Base-by-base conservation (phyloP, 2,113 vertebrate species). In the Chionodraco myersi region DNA sequence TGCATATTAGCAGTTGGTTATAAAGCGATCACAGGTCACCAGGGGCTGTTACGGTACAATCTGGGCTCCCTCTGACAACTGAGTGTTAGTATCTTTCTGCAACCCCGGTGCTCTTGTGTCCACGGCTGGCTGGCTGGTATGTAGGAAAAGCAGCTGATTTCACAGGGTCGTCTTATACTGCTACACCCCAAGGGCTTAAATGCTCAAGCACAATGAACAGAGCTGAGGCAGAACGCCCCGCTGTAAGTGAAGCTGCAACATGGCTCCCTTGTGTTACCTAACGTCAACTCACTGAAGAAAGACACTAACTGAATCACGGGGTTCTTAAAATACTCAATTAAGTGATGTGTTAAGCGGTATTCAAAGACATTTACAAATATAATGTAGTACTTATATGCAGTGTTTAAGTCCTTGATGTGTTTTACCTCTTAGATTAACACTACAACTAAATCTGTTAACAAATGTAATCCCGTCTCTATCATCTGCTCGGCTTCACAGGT, bases 111-210 rank as follows among this genome's bases (percentile, higher is more conserved):
- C 72, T 70, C 75, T 18, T 56, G 60, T 71, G 80, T 85, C 82
- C 66, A 79, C 2, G 60, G 68, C 81, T 23, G 71, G 68, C 81
- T 23, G 71, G 12, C 69, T 84, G 80, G 85, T 84, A 79, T 87
- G 86, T 77, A 89, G 67, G 77, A 79, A 91, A 83, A 93, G 86
- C 86, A 84, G 88, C 83, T 85, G 87, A 91, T 91, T 91, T 92
- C 90, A 89, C 88, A 86, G 90, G 86, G 79, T 89, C 53, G 59
- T 75, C 80, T 84, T 88, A 52, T 79, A 83, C 58, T 86, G 71
- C 85, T 86, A 84, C 85, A 84, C 53, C 92, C 90, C 34, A 12
- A 69, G 88, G 88, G 78, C 75, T 74, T 69, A 73, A 87, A 79
- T 34, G 59, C 58, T 85, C 14, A 26, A 79, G 56, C 63, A 90